Percentiles rank a stretch among this genome's conserved stretches.
Evolutionary conservation across 2,797 vertebrate species (phyloP).

Genomic region (Acipenser ruthenus): DNA sequence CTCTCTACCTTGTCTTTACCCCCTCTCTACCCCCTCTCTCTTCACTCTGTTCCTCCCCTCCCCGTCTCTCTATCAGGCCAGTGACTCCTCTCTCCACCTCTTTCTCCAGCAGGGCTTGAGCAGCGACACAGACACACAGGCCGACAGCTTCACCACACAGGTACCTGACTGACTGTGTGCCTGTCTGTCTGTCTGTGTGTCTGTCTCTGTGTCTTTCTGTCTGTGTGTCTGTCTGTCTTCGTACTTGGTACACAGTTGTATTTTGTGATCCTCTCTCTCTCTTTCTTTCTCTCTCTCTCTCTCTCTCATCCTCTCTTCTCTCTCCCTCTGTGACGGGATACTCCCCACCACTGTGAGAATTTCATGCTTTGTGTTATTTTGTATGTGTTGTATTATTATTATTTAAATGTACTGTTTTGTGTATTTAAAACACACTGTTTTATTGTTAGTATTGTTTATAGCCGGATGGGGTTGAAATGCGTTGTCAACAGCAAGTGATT

Average conservation of each 20-base stretch:
- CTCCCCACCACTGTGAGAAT: slow-evolving; percentile 22
- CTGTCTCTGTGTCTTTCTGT: background rate
- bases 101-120: background rate
- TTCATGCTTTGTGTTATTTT: too few species aligned
- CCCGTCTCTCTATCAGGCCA: background rate
- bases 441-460: too few species aligned
- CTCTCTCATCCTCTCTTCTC: too few species aligned
- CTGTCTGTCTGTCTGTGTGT: too few species aligned
- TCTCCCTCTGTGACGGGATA: slow-evolving; percentile 39
- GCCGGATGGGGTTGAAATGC: too few species aligned
- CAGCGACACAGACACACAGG: background rate
- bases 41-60: too few species aligned
- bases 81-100: background rate
- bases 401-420: too few species aligned
- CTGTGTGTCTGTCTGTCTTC: background rate
- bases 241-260: background rate
- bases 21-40: too few species aligned
- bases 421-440: too few species aligned
- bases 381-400: too few species aligned
- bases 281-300: slow-evolving; percentile 7
- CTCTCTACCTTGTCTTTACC: too few species aligned
- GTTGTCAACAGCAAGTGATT: too few species aligned
- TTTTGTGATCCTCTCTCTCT: background rate
- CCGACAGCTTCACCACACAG: background rate
- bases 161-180: background rate